These are phyloP conservation scores for Hippopotamyrus pictus DNA, from an alignment of 2,797 vertebrate genomes.

Conservation along the genomic window DNA sequence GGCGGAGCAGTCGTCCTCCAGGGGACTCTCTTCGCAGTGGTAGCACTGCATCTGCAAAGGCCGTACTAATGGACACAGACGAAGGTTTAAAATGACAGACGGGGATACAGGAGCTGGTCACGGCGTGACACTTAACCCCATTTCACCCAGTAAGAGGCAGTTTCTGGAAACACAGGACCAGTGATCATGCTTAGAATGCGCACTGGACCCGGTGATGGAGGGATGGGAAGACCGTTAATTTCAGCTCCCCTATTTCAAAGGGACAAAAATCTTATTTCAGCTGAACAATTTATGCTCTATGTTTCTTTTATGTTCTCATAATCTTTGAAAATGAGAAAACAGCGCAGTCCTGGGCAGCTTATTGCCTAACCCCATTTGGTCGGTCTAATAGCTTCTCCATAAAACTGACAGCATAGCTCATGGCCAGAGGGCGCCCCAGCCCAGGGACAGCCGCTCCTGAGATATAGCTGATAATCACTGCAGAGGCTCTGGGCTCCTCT, in stretches of 20 bases:
- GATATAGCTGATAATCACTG: conserved; percentile 2
- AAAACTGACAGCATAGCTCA: conserved; percentile 2
- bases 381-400: conserved; percentile 14
- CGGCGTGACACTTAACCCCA: background rate
- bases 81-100: background rate
- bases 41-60: conserved; percentile 46
- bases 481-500: background rate
- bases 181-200: background rate
- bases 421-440: background rate
- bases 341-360: background rate
- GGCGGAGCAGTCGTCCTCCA: conserved; percentile 38
- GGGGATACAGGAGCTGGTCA: conserved; percentile 13
- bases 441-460: background rate
- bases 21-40: conserved; percentile 40
- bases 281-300: conserved; percentile 5
- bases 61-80: conserved; percentile 32
- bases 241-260: background rate
- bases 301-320: conserved; percentile 12
- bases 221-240: background rate
- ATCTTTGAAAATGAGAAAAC: conserved; percentile 11
- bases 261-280: background rate
- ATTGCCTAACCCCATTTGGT: conserved; percentile 5
- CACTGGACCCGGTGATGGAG: background rate
- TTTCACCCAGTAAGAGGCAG: background rate
- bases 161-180: background rate